phyloP scores from a whole-genome alignment of 1,140 invertebrate species.

The Cryptotermes secundus region DNA sequence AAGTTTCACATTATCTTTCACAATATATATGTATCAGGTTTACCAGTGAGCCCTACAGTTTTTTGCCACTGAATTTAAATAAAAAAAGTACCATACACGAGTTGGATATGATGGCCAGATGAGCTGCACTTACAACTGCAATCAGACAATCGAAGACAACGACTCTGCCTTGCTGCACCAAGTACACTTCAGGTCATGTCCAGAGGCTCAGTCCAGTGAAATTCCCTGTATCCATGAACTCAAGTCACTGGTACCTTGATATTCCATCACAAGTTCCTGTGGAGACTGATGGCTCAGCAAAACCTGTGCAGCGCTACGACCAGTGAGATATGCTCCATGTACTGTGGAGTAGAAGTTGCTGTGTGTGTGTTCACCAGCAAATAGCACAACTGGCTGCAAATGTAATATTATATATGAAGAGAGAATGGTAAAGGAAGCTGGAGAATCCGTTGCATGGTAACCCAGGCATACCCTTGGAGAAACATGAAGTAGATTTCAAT shows the following conservation, averaged over 20 bases:
- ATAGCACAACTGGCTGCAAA: constrained; percentile 74
- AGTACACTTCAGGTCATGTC: not conserved
- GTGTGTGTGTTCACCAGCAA: constrained; percentile 94
- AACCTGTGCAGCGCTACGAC: constrained; percentile 78
- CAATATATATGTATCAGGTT: too few species aligned
- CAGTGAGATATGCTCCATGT: constrained; percentile 88
- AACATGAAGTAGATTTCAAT: too few species aligned
- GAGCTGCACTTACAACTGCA: not conserved
- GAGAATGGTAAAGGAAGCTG: too few species aligned
- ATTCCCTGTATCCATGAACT: constrained; percentile 86
- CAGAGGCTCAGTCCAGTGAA: constrained; percentile 54
- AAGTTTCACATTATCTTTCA: too few species aligned
- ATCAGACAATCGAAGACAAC: too few species aligned
- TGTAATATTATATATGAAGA: not conserved
- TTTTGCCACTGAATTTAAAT: too few species aligned
- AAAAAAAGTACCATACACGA: not conserved
- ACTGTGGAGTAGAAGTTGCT: constrained; percentile 92
- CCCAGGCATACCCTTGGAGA: too few species aligned
- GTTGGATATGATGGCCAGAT: not conserved
- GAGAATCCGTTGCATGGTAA: too few species aligned
- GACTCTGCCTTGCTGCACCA: too few species aligned
- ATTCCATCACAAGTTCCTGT: constrained; percentile 62
- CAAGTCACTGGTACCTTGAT: constrained; percentile 69
- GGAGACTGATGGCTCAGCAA: constrained; percentile 59
- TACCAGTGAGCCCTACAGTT: too few species aligned